phyloP scores from a whole-genome alignment of 2,888 invertebrate genomes.

The Drosophila eohydei region DNA sequence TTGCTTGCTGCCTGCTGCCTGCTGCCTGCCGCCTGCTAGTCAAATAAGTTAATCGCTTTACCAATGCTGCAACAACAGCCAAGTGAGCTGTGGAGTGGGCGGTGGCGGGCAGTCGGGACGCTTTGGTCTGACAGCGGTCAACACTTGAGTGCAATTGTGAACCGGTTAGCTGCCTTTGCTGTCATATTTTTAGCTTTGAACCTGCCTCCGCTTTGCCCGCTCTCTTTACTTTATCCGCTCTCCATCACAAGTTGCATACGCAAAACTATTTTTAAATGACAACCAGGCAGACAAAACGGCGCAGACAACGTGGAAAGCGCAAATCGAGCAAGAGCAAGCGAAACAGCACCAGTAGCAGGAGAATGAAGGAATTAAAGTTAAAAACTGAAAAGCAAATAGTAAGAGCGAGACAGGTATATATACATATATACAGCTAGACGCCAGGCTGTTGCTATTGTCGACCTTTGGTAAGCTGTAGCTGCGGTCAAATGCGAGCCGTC shows the following conservation, averaged over 20 bases:
- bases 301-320: conserved; percentile 28
- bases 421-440: conserved; percentile 14
- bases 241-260: conserved; percentile 11
- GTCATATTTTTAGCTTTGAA: conserved; percentile 69
- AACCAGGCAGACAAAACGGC: conserved; percentile 69
- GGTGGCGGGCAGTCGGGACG: neutral
- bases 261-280: conserved; percentile 74
- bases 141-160: conserved; percentile 50
- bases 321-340: neutral
- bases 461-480: conserved; percentile 24
- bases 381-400: neutral
- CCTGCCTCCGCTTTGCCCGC: neutral
- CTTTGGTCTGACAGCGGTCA: conserved; percentile 33
- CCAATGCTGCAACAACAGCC: conserved; percentile 32
- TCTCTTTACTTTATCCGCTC: neutral
- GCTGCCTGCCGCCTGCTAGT: conserved; percentile 36
- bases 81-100: neutral
- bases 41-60: conserved; percentile 75
- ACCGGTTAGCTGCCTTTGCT: conserved; percentile 50
- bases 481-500: conserved; percentile 42
- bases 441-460: conserved; percentile 32
- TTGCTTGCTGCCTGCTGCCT: conserved; percentile 1
- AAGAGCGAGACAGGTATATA: neutral
- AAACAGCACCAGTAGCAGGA: neutral
- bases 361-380: conserved; percentile 5